A percentile compares a stretch with the other conserved stretches of the same genome.
Conservation (phyloP, 2,113 vertebrate species). For the Connochaetes taurinus region DNA sequence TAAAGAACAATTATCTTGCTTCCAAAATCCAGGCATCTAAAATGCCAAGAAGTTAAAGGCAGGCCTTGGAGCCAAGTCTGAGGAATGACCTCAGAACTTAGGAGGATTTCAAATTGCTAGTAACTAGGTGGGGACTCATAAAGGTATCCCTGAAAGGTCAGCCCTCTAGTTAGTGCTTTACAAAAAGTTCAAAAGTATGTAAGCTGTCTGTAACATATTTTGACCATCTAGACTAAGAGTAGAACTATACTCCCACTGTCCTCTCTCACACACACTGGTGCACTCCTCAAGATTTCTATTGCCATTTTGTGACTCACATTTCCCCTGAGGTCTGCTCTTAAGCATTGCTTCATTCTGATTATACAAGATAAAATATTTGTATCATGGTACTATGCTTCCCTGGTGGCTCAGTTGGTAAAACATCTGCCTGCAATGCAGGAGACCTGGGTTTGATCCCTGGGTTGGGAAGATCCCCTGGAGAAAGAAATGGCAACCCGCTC, state of each 20-base stretch:
- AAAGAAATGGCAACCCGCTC: neutral
- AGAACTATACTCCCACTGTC: neutral
- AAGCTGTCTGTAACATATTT: slow-evolving; percentile 9
- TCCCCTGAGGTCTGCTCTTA: neutral
- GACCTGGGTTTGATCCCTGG: neutral
- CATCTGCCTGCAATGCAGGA: neutral
- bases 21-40: neutral
- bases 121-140: slow-evolving; percentile 1
- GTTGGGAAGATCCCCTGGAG: neutral
- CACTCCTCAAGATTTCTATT: neutral
- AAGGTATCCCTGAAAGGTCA: neutral
- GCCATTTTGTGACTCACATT: neutral
- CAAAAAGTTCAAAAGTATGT: neutral
- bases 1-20: slow-evolving; percentile 13
- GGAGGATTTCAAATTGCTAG: neutral
- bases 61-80: neutral
- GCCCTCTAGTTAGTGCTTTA: neutral
- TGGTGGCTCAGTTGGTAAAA: neutral
- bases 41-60: neutral
- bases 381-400: neutral
- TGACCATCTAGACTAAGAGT: neutral
- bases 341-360: neutral
- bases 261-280: neutral
- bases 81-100: neutral
- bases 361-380: neutral